Conservation (phyloP, 2,888 invertebrate species). For the Drosophila paracracens region DNA sequence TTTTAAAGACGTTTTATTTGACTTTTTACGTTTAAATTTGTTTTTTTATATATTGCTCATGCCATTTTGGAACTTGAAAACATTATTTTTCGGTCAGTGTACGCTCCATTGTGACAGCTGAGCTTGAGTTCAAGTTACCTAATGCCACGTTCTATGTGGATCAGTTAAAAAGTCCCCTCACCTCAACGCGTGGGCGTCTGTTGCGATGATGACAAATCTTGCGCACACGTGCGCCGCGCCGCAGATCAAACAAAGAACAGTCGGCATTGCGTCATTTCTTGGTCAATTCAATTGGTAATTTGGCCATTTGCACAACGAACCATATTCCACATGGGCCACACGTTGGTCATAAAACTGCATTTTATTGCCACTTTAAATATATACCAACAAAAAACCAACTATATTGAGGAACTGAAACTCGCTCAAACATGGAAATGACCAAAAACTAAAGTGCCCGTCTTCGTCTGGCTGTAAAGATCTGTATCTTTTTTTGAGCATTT, state of each 20-base stretch:
- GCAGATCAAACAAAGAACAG: slow-evolving; percentile 42
- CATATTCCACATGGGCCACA: slow-evolving; percentile 50
- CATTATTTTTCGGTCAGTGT: neutral
- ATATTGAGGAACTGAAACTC: slow-evolving; percentile 46
- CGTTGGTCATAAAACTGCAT: slow-evolving; percentile 67
- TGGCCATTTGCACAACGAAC: slow-evolving; percentile 33
- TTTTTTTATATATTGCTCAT: neutral
- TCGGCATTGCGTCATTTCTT: slow-evolving; percentile 55
- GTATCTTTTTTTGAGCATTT: slow-evolving; percentile 40
- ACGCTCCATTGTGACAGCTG: neutral
- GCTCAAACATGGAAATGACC: slow-evolving; percentile 57
- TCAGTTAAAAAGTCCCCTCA: slow-evolving; percentile 18
- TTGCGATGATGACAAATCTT: slow-evolving; percentile 67
- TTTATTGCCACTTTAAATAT: slow-evolving; percentile 45
- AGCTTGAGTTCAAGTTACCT: slow-evolving; percentile 60
- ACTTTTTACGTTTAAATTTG: neutral
- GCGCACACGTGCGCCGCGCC: slow-evolving; percentile 61
- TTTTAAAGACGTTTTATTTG: neutral
- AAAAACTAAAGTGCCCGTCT: slow-evolving; percentile 62
- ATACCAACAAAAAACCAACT: neutral
- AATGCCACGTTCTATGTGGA: slow-evolving; percentile 50
- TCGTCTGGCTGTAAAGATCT: slow-evolving; percentile 58
- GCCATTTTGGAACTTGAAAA: neutral
- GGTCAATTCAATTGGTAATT: slow-evolving; percentile 48
- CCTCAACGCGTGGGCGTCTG: slow-evolving; percentile 59